phyloP scores from a whole-genome alignment of 2,888 invertebrate genomes.

The Ophioninae sp. region DNA sequence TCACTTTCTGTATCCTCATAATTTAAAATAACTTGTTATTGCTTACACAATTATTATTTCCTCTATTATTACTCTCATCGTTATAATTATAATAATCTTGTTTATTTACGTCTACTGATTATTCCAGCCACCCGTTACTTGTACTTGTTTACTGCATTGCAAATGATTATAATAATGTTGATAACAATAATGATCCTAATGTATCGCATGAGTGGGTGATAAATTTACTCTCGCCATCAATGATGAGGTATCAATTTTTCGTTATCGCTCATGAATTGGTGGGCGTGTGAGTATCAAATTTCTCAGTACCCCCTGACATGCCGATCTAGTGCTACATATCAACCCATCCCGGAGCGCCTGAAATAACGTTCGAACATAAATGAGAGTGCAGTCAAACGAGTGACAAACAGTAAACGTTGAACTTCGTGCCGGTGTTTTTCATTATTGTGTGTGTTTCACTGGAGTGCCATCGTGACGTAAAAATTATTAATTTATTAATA shows the following conservation, averaged over 20 bases:
- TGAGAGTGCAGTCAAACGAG: constrained; percentile 35
- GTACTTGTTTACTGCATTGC: not conserved
- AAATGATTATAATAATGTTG: not conserved
- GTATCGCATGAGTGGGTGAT: not conserved
- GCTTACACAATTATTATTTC: not conserved
- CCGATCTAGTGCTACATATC: constrained; percentile 21
- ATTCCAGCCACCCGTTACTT: not conserved
- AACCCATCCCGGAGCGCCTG: constrained; percentile 16
- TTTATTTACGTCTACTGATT: not conserved
- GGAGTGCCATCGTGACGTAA: not conserved
- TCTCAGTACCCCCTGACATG: constrained; percentile 32
- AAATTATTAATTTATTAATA: not conserved
- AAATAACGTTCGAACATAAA: constrained; percentile 27
- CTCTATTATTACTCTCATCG: not conserved
- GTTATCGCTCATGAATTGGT: constrained; percentile 58
- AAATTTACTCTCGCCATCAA: not conserved
- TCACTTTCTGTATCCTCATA: not conserved
- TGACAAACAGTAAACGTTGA: constrained; percentile 54
- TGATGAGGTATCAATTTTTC: constrained; percentile 22
- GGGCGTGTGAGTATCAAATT: constrained; percentile 64
- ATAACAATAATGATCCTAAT: not conserved
- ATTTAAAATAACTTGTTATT: not conserved
- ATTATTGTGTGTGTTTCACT: constrained; percentile 19
- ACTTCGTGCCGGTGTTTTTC: constrained; percentile 52
- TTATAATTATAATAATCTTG: not conserved